Percentiles rank a stretch among this genome's conserved stretches.
Evolutionary conservation across 1,140 invertebrate species (phyloP).

Genomic region (Drosophila yakuba): DNA sequence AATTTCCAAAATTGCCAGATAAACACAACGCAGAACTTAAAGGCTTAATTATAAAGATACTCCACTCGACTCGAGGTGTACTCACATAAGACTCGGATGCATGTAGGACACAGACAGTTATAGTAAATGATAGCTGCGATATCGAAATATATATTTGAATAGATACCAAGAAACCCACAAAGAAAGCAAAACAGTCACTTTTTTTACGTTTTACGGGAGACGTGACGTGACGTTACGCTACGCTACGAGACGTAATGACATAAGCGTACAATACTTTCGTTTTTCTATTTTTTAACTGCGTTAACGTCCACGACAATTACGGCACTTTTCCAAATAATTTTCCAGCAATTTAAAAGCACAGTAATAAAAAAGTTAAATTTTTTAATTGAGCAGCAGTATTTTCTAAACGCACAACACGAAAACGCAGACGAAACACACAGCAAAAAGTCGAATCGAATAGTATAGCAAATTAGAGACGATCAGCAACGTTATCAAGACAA

Average conservation of each 20-base stretch:
- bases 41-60: conserved; percentile 40
- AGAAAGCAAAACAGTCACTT: conserved; percentile 69
- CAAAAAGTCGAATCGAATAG: conserved; percentile 38
- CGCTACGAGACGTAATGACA: conserved; percentile 77
- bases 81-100: conserved; percentile 61
- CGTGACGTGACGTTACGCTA: conserved; percentile 69
- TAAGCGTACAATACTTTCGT: conserved; percentile 64
- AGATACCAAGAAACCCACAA: conserved; percentile 59
- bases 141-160: conserved; percentile 22
- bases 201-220: conserved; percentile 46
- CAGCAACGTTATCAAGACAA: conserved; percentile 84
- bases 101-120: conserved; percentile 48
- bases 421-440: conserved; percentile 66
- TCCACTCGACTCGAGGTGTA: conserved; percentile 41
- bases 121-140: conserved; percentile 33
- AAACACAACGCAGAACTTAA: conserved; percentile 18
- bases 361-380: too few species aligned
- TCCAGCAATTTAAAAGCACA: not conserved
- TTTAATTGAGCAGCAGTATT: conserved; percentile 33
- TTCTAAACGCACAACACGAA: conserved; percentile 63
- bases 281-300: conserved; percentile 22
- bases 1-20: not conserved
- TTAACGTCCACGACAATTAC: conserved; percentile 57
- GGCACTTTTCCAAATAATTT: conserved; percentile 43
- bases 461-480: conserved; percentile 55